phyloP scores from a whole-genome alignment of 2,113 vertebrate genomes.

The Coryphaenoides rupestris region DNA sequence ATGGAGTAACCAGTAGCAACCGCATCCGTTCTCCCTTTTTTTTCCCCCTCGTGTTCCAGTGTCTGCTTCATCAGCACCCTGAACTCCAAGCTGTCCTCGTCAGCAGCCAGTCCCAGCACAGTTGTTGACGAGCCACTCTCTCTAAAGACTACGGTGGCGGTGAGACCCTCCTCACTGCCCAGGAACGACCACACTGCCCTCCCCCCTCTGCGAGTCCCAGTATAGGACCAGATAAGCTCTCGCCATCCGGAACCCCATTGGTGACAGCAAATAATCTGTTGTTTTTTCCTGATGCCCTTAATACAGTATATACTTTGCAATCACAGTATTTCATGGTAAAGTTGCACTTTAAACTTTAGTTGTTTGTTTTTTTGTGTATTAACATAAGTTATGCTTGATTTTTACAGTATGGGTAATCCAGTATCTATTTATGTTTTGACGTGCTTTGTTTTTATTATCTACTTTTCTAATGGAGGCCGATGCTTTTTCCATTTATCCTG shows the following conservation, averaged over 20 bases:
- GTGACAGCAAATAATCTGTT: neutral
- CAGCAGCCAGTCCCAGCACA: too few relatives aligned
- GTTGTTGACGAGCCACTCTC: too few relatives aligned
- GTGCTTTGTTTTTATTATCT: slow-evolving; percentile 26
- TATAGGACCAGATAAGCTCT: neutral
- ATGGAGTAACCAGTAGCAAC: too few relatives aligned
- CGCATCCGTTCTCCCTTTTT: too few relatives aligned
- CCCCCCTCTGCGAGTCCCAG: too few relatives aligned
- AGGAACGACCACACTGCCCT: too few relatives aligned
- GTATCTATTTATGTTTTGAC: slow-evolving; percentile 48
- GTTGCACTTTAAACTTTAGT: slow-evolving; percentile 67
- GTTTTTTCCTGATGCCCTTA: neutral
- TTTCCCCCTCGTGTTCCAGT: too few relatives aligned
- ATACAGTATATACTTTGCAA: slow-evolving; percentile 42
- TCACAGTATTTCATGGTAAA: slow-evolving; percentile 61
- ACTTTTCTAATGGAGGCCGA: slow-evolving; percentile 20
- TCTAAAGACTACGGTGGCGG: too few relatives aligned
- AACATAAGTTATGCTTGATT: slow-evolving; percentile 23
- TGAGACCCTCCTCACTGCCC: too few relatives aligned
- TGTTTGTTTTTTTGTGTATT: slow-evolving; percentile 28
- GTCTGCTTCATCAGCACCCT: too few relatives aligned
- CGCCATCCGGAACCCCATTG: neutral
- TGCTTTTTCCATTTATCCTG: slow-evolving; percentile 4
- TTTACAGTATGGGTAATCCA: slow-evolving; percentile 33
- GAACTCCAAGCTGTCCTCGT: too few relatives aligned